Conservation (phyloP, 2,888 invertebrate genomes). For the Panorpa germanica region DNA sequence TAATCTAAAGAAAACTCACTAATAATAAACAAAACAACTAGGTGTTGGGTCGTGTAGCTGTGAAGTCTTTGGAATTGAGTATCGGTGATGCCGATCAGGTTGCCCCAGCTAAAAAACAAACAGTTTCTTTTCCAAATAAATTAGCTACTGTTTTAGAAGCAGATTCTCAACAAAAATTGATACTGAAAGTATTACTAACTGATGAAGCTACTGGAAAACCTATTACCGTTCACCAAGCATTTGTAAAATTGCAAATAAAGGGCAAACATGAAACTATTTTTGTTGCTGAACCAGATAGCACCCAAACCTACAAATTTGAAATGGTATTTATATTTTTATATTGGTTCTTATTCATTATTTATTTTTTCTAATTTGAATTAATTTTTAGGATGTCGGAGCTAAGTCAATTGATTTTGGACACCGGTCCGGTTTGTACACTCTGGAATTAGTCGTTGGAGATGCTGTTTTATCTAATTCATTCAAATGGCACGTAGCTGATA, state of each 20-base stretch:
- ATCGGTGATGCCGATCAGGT: slow-evolving; percentile 82
- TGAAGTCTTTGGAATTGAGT: slow-evolving; percentile 68
- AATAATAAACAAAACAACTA: too few species aligned
- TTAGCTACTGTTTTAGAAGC: slow-evolving; percentile 51
- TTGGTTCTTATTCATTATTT: slow-evolving; percentile 5
- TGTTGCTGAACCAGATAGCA: slow-evolving; percentile 73
- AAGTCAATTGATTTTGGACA: slow-evolving; percentile 62
- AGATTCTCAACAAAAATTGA: slow-evolving; percentile 77
- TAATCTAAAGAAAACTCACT: too few species aligned
- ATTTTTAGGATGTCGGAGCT: slow-evolving; percentile 49
- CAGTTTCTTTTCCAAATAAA: slow-evolving; percentile 54
- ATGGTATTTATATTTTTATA: slow-evolving; percentile 36
- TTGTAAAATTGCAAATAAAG: slow-evolving; percentile 54
- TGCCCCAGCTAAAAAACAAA: slow-evolving; percentile 57
- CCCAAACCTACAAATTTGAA: slow-evolving; percentile 72
- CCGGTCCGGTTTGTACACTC: slow-evolving; percentile 56
- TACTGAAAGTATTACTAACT: slow-evolving; percentile 59
- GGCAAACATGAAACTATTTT: slow-evolving; percentile 76
- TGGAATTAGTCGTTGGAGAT: slow-evolving; percentile 82
- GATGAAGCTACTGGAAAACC: slow-evolving; percentile 47
- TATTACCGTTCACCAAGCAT: slow-evolving; percentile 70
- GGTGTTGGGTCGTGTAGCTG: slow-evolving; percentile 55
- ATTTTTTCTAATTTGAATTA: slow-evolving; percentile 7
- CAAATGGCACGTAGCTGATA: slow-evolving; percentile 66
- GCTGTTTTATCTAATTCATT: slow-evolving; percentile 76